phyloP scores from a whole-genome alignment of 2,888 invertebrate genomes.

The Trichogramma evanescens region DNA sequence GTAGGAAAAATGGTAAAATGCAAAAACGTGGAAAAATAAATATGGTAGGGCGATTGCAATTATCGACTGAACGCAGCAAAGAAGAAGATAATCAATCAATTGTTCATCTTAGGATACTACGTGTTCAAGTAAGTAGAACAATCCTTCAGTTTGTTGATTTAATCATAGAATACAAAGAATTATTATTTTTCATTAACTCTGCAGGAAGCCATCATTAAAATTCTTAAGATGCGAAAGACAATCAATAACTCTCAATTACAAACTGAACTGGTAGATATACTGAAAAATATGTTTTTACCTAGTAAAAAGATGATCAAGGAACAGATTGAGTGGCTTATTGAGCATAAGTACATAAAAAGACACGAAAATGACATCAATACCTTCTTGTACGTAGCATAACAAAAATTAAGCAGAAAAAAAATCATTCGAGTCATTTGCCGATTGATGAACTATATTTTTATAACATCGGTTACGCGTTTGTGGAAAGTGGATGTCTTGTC shows the following conservation, averaged over 20 bases:
- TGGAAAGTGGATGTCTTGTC: not conserved
- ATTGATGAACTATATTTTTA: constrained; percentile 42
- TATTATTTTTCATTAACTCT: constrained; percentile 7
- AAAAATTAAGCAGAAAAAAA: constrained; percentile 27
- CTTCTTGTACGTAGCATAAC: constrained; percentile 93
- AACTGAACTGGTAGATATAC: constrained; percentile 93
- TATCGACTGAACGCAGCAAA: constrained; percentile 90
- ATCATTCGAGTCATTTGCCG: constrained; percentile 20
- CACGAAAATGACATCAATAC: constrained; percentile 97
- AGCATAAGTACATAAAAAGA: constrained; percentile 94
- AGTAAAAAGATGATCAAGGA: constrained; percentile 99
- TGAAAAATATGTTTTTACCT: constrained; percentile 99
- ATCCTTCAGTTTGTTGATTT: not conserved
- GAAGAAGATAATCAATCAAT: constrained; percentile 98
- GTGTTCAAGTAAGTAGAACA: constrained; percentile 56
- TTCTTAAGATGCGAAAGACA: constrained; percentile 94
- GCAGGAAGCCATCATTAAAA: constrained; percentile 98
- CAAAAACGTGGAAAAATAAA: constrained; percentile 94
- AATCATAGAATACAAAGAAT: not conserved
- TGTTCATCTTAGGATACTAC: constrained; percentile 87
- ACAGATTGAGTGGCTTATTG: constrained; percentile 98
- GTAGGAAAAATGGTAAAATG: constrained; percentile 85
- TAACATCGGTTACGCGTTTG: constrained; percentile 8
- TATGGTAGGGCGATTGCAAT: constrained; percentile 88
- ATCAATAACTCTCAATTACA: constrained; percentile 92